These are phyloP conservation scores for Pardalotus punctatus DNA, from an alignment of 2,113 vertebrate genomes.

Conservation along the genomic window DNA sequence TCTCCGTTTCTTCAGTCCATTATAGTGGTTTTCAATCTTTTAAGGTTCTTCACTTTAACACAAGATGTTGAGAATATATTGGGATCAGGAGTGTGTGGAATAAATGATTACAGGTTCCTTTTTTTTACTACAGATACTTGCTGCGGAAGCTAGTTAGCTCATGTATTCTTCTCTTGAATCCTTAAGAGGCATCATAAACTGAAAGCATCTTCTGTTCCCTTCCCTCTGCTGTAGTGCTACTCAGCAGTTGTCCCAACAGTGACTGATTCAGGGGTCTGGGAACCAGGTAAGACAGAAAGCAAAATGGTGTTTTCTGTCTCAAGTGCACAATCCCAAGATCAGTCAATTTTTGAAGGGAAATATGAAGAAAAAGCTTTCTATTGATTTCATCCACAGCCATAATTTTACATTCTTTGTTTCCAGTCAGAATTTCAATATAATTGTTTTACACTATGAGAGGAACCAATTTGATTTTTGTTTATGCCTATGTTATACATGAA, in stretches of 20 bases:
- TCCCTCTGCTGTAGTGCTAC: neutral
- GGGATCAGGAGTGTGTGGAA: neutral
- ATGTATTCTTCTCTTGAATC: neutral
- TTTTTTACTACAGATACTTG: neutral
- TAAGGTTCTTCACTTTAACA: neutral
- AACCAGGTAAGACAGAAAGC: neutral
- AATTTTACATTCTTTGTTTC: neutral
- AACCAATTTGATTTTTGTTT: no score
- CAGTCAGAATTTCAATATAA: neutral
- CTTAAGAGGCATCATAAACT: neutral
- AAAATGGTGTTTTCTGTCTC: neutral
- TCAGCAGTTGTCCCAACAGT: neutral
- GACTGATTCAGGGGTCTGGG: neutral
- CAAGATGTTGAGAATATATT: neutral
- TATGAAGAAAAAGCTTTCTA: neutral
- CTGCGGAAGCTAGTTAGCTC: neutral
- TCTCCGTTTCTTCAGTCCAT: neutral
- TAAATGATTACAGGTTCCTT: neutral
- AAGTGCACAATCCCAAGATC: neutral
- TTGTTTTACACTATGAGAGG: neutral
- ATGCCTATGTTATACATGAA: no score
- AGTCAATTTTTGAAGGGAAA: neutral
- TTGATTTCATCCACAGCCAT: neutral
- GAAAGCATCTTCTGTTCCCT: neutral
- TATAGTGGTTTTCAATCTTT: neutral